Evolutionary conservation across 92 coral and sea anemone species (phyloP).

Genomic region (Meandrina meandrites): DNA sequence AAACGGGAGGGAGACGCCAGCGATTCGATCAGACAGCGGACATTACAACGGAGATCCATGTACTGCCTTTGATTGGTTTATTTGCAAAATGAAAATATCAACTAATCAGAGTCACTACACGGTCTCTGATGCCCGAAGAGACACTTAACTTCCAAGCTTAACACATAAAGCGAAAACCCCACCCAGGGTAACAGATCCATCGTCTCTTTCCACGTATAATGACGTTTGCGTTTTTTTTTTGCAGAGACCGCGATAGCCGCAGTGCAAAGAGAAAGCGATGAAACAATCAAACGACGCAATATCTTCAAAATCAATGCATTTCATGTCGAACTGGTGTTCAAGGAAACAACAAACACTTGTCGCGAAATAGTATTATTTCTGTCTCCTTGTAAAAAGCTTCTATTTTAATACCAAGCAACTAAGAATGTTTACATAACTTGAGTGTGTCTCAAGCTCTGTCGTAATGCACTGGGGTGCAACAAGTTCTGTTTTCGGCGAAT

Average conservation of each 20-base stretch:
- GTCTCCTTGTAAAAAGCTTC: background rate
- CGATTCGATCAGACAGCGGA: too few relatives aligned
- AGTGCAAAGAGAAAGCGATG: constrained; percentile 43
- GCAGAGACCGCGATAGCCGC: constrained; percentile 40
- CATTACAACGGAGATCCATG: too few relatives aligned
- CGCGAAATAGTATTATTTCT: background rate
- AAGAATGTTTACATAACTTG: background rate
- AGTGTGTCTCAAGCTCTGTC: background rate
- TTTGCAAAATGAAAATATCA: too few relatives aligned
- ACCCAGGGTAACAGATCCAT: too few relatives aligned
- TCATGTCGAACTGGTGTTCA: background rate
- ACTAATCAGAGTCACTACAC: too few relatives aligned
- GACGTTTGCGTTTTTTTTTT: background rate
- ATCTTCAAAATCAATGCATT: background rate
- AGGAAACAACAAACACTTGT: background rate
- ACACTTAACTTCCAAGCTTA: too few relatives aligned
- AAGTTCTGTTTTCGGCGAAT: background rate
- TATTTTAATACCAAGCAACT: background rate
- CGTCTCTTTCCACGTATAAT: too few relatives aligned
- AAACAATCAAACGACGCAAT: background rate
- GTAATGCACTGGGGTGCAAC: background rate
- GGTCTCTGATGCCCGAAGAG: too few relatives aligned
- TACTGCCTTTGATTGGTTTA: too few relatives aligned
- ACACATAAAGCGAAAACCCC: too few relatives aligned
- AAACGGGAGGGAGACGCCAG: too few relatives aligned